Evolutionary conservation across 2,797 vertebrate species (phyloP).

Genomic region (Mus minutoides): DNA sequence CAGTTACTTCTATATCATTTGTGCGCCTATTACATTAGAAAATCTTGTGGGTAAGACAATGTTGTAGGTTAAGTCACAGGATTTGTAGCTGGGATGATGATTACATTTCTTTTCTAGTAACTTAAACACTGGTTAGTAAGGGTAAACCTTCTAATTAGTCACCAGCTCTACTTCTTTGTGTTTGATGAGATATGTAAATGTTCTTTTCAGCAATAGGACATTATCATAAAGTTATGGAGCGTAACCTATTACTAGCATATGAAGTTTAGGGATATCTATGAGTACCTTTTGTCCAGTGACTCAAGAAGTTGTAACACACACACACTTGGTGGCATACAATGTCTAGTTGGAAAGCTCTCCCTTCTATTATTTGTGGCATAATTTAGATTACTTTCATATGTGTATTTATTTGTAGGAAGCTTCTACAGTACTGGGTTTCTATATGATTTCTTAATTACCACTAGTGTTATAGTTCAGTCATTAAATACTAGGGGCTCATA

Average conservation of each 20-base stretch:
- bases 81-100: background rate
- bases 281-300: too few species aligned
- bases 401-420: background rate
- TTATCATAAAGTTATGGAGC: background rate
- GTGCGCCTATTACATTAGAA: background rate
- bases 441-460: background rate
- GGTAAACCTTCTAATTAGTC: background rate
- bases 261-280: background rate
- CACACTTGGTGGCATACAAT: background rate
- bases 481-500: background rate
- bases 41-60: background rate
- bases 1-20: background rate
- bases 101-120: background rate
- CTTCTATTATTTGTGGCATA: background rate
- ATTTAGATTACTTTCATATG: background rate
- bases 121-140: background rate
- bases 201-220: background rate
- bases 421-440: background rate
- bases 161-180: background rate
- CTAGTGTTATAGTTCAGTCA: background rate
- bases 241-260: too few species aligned
- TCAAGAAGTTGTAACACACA: background rate
- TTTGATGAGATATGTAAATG: background rate
- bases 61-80: background rate
- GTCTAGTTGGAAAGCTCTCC: background rate